Evolutionary conservation across 23 tunicate species (phyloP).

Genomic region (Phallusia fumigata): DNA sequence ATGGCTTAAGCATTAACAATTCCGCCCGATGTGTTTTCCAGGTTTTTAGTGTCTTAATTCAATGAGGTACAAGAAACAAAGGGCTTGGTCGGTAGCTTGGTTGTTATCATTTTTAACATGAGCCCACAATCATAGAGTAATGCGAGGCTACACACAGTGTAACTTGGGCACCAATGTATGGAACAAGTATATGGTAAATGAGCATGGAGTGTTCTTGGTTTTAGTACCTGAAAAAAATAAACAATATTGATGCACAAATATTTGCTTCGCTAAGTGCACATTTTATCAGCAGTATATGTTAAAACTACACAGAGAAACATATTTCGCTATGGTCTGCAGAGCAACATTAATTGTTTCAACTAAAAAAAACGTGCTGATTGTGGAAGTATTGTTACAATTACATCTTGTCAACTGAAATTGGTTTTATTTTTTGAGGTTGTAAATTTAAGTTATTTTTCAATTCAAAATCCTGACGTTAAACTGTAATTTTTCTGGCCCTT

Average conservation of each 20-base stretch:
- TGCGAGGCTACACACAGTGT: neutral
- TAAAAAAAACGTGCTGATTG: neutral
- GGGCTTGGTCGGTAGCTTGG: neutral
- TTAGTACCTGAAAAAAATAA: neutral
- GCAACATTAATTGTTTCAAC: too few species aligned
- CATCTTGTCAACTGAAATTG: too few species aligned
- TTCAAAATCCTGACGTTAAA: too few species aligned
- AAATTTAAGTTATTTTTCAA: too few species aligned
- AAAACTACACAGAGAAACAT: neutral
- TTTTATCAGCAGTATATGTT: neutral
- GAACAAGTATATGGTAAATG: neutral
- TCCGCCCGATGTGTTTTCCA: neutral
- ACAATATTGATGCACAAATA: too few species aligned
- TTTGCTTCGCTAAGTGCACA: too few species aligned
- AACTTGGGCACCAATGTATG: conserved; percentile 12
- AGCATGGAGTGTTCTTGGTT: conserved; percentile 11
- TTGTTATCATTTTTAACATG: neutral
- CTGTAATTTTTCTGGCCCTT: neutral
- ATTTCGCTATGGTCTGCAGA: too few species aligned
- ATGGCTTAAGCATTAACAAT: neutral
- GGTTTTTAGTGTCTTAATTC: neutral
- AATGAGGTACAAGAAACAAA: neutral
- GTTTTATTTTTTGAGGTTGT: too few species aligned
- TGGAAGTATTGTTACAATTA: too few species aligned
- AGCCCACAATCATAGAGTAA: neutral